Conservation (phyloP, 1,140 invertebrate species). For the Euwallacea fornicatus region DNA sequence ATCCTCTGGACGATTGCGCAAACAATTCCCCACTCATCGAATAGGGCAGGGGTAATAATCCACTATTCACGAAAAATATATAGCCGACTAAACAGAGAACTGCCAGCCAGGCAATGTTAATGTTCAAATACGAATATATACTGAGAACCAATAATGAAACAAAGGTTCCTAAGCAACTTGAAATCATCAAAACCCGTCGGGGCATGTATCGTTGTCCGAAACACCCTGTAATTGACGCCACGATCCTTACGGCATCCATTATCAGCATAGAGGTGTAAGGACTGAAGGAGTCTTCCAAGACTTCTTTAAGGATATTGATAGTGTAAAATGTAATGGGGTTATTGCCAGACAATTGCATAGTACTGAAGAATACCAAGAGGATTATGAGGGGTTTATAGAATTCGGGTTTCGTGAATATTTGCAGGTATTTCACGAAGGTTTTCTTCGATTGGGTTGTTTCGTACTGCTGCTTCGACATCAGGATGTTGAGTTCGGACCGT, state of each 20-base stretch:
- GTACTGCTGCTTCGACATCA: constrained; percentile 52
- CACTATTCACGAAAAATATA: constrained; percentile 60
- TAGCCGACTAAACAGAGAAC: constrained; percentile 59
- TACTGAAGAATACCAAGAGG: constrained; percentile 62
- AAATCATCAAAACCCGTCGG: constrained; percentile 59
- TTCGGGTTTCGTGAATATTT: constrained; percentile 48
- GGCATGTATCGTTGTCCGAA: constrained; percentile 61
- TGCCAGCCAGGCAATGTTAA: constrained; percentile 48
- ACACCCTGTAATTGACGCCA: constrained; percentile 61
- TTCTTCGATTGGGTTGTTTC: constrained; percentile 19
- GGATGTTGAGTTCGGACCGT: constrained; percentile 55
- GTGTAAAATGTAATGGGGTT: constrained; percentile 75
- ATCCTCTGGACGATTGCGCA: constrained; percentile 58
- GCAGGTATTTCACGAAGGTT: constrained; percentile 20
- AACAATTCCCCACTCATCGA: constrained; percentile 69
- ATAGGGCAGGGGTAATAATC: constrained; percentile 69
- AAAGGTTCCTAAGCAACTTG: constrained; percentile 60
- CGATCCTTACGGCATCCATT: constrained; percentile 66
- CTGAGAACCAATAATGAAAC: constrained; percentile 55
- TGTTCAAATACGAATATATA: constrained; percentile 48
- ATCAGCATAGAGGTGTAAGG: constrained; percentile 64
- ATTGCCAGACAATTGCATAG: constrained; percentile 64
- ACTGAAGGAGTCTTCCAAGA: constrained; percentile 55
- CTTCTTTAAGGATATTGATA: constrained; percentile 62
- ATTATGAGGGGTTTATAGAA: constrained; percentile 62